Percentiles rank a stretch among this genome's conserved stretches.
Conservation (phyloP, 2,888 invertebrate genomes). For the Xestoiulus laeticollis region DNA sequence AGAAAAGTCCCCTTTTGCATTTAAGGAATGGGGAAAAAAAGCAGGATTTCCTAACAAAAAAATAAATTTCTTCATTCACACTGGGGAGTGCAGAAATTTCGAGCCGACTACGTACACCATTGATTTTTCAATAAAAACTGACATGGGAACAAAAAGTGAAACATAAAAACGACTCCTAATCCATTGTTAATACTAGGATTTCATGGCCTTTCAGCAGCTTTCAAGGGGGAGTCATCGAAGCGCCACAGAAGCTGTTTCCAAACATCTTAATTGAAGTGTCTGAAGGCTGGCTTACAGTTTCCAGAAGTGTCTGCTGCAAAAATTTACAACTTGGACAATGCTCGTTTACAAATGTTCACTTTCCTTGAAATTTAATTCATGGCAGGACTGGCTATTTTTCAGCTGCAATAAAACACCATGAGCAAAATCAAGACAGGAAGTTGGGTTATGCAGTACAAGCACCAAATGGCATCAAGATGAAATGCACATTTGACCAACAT, state of each 20-base stretch:
- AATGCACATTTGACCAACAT: too few species aligned
- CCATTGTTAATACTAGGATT: slow-evolving; percentile 29
- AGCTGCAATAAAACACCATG: background rate
- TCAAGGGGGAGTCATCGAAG: background rate
- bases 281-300: background rate
- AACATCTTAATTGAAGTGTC: slow-evolving; percentile 2
- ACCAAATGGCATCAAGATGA: too few species aligned
- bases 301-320: background rate
- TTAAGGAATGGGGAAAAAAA: background rate
- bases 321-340: background rate
- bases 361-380: background rate
- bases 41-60: background rate
- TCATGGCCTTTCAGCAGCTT: slow-evolving; percentile 6
- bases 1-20: background rate
- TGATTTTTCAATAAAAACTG: slow-evolving; percentile 18
- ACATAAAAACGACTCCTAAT: slow-evolving; percentile 11
- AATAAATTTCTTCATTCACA: background rate
- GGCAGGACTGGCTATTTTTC: background rate
- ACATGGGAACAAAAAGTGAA: background rate
- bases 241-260: background rate
- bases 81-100: background rate
- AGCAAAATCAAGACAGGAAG: background rate
- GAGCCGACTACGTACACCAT: background rate
- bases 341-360: background rate
- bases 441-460: background rate